These are phyloP conservation scores for Bellardia bayeri DNA, from an alignment of 2,888 invertebrate species.

Conservation along the genomic window DNA sequence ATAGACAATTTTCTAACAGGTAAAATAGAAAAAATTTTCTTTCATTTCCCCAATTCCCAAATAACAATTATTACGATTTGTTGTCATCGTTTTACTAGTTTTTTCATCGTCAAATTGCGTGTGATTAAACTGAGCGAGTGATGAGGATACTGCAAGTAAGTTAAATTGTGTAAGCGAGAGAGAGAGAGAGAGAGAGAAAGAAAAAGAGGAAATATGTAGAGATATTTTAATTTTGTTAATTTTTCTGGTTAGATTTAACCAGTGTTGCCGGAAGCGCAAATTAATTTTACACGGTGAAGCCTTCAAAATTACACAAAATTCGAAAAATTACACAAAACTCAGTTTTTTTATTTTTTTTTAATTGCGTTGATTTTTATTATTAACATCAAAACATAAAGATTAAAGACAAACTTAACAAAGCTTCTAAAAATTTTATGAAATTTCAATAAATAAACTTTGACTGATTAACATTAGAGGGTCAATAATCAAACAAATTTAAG, in stretches of 20 bases:
- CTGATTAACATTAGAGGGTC: too few species aligned
- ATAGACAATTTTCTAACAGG: conserved; percentile 66
- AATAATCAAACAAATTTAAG: too few species aligned
- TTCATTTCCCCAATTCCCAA: conserved; percentile 70
- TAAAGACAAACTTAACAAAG: too few species aligned
- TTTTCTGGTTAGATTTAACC: conserved; percentile 13
- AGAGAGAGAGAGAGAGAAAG: conserved; percentile 19
- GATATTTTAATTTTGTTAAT: conserved; percentile 21
- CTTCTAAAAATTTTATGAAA: too few species aligned
- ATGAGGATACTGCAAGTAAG: not conserved
- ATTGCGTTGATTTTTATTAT: too few species aligned
- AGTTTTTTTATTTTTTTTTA: too few species aligned
- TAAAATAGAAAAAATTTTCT: conserved; percentile 62
- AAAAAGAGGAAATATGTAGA: not conserved
- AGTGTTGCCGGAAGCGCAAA: too few species aligned
- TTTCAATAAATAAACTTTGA: too few species aligned
- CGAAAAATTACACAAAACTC: too few species aligned
- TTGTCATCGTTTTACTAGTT: conserved; percentile 53
- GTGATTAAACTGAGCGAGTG: conserved; percentile 50
- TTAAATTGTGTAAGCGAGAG: not conserved
- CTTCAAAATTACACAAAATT: too few species aligned
- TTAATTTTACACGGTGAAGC: too few species aligned
- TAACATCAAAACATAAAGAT: too few species aligned
- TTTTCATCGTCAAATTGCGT: conserved; percentile 58
- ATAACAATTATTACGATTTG: conserved; percentile 73